These are phyloP conservation scores for Drosophila borborema DNA, from an alignment of 2,888 invertebrate species.

Conservation along the genomic window DNA sequence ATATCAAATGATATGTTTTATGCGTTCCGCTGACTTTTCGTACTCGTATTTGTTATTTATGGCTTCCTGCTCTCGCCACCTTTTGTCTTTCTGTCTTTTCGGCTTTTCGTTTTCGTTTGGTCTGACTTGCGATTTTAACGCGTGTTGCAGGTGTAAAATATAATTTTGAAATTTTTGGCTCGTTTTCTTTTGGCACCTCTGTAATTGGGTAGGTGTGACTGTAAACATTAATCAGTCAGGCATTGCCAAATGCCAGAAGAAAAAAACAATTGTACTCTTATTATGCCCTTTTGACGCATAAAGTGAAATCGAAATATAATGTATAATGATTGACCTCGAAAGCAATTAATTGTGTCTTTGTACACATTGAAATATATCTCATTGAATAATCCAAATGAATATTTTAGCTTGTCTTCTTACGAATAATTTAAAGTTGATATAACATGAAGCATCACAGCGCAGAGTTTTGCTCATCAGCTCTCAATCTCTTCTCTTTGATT, in stretches of 20 bases:
- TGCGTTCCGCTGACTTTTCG: constrained; percentile 26
- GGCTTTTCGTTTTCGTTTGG: constrained; percentile 6
- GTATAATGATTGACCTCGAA: too few relatives aligned
- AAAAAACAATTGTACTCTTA: constrained; percentile 45
- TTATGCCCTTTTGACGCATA: constrained; percentile 9
- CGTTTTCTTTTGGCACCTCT: constrained; percentile 60
- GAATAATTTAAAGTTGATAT: too few relatives aligned
- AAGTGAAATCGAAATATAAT: neutral
- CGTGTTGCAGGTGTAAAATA: constrained; percentile 75
- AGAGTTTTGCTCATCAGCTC: too few relatives aligned
- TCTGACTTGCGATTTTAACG: constrained; percentile 70
- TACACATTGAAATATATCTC: too few relatives aligned
- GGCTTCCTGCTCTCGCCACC: constrained; percentile 66
- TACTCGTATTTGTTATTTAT: constrained; percentile 78
- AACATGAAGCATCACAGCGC: too few relatives aligned
- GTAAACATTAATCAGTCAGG: constrained; percentile 70
- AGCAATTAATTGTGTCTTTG: too few relatives aligned
- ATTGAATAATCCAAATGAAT: too few relatives aligned
- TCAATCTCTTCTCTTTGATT: too few relatives aligned
- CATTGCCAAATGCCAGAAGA: constrained; percentile 37
- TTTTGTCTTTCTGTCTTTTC: constrained; percentile 8
- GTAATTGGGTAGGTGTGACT: constrained; percentile 70
- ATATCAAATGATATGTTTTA: constrained; percentile 76
- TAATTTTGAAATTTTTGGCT: constrained; percentile 17
- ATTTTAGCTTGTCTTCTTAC: too few relatives aligned